Base-by-base conservation (phyloP, 1,140 invertebrate genomes). In the Antheraea mylitta region DNA sequence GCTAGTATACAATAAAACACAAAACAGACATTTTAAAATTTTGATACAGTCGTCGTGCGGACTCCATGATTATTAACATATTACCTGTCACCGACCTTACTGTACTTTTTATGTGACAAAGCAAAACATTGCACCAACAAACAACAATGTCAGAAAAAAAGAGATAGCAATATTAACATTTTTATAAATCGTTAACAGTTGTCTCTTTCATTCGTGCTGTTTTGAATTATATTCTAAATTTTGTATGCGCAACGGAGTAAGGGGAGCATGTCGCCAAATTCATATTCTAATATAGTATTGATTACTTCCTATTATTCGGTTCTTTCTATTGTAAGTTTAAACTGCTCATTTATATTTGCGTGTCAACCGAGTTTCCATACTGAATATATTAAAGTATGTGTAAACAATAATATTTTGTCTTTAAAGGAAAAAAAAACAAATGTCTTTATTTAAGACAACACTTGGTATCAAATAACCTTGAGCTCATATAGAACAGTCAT, bases 221-320 rank as follows among this genome's bases (percentile, higher is more conserved):
- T 73, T 70, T 36, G 58, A 70, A 37, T 65, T 18, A 72, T 53
- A 48, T 48, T 48, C 11, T 3, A 13, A 53, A 53, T 71, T 77
- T 60, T 19, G 75, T 79, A 79, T 78, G 73, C 76, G 69, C 37
- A 65, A 59, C 16, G 22, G 66, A 48, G 16, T 64, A 60, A 66
- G 19, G 18, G 45, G 63, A 19, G 63, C 65, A 18, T 68, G 38
- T 65, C 58, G 58, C 75, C 73, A 73, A 75, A 77, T 69, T 68
- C 64, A 69, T 80, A 80, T 77, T 80, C 18, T 68, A 80, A 80
- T 74, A 19, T 42, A 70, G 53, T 68, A 53, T 53, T 53, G 68
- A 38, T 22, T 19, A 69, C 74, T 76, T 78, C 76, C 73, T 77
- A 37, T 58, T 65, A 19, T 58, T 22, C 48, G 22, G n/a, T 37